Evolutionary conservation across 2,888 invertebrate genomes (phyloP), one percentile per base, ranked within the genome.

Genomic region (Caenorhabditis sp.): DNA sequence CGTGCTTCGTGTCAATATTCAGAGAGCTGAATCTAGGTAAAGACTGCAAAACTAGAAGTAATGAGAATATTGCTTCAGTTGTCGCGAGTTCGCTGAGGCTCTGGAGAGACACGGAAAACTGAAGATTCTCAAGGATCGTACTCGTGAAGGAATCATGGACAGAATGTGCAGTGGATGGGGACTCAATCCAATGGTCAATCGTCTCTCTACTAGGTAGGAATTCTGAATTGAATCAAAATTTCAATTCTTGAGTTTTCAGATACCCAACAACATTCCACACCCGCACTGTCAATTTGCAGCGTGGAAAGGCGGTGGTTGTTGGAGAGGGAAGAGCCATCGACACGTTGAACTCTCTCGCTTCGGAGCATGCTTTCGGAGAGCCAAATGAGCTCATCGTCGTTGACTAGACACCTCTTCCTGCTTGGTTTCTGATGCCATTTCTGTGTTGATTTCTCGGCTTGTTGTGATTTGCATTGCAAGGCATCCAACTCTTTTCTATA

Each of bases 81-180:
- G 82, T n/a, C 73, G 68, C 12, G 82, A 82, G 26, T 38, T 72
- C 0, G 82, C 82, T 14, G 82, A 79, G 63, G 44, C 31, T 22
- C 35, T 82, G 22, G 82, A 82, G 51, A 73, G 35, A 64, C 56
- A 79, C 8, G 82, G 82, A 10, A 69, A 74, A 56, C 68, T 79
- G 56, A 68, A 51, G 10, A 35, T 66, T 12, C 47, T 82, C 26
- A 72, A 66, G 10, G 77, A 77, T 47, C 38, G 68, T 31, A 81
- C 81, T 38, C 68, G 69, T 26, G 82, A 80, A 44, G 70, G 68
- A 38, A 75, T 86, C 26, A 61, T 85, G 69, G 86, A 85, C 58
- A 59, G 86, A 64, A 80, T 86, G 79, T 86, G 86, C 68, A 80
- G 80, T 56, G 86, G 86, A 56, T 86, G 86, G 86, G 82, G 84